A percentile compares a stretch with the other conserved stretches of the same genome.
These are phyloP conservation scores for Drosophila suzukii DNA, from an alignment of 1,140 invertebrate species.

Conservation along the genomic window DNA sequence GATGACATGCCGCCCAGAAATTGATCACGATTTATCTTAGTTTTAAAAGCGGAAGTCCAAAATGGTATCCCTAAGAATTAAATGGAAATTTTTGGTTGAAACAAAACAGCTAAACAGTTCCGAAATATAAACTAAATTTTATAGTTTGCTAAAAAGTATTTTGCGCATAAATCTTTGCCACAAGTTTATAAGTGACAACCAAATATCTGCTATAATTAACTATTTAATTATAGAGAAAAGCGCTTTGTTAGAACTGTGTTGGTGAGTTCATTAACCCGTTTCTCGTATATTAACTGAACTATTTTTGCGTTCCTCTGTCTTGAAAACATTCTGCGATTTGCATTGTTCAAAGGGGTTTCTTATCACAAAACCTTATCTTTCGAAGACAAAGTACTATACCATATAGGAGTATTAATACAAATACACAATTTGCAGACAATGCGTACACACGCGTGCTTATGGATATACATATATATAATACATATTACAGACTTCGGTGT, in stretches of 20 bases:
- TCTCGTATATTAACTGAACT: neutral
- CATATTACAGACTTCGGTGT: conserved; percentile 19
- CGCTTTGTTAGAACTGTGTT: neutral
- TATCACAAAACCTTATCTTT: conserved; percentile 12
- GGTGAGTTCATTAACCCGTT: conserved; percentile 58
- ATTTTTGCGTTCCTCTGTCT: neutral
- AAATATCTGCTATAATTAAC: conserved; percentile 23
- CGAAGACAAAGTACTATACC: neutral
- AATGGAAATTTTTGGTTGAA: neutral
- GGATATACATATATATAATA: conserved; percentile 1
- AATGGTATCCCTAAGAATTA: neutral
- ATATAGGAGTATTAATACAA: conserved; percentile 1
- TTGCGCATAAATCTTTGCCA: conserved; percentile 21
- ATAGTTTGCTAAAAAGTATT: conserved; percentile 5
- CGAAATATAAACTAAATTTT: neutral
- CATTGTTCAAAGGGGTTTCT: conserved; percentile 5
- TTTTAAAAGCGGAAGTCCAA: conserved; percentile 12
- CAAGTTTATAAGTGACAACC: conserved; percentile 38
- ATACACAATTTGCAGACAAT: conserved; percentile 9
- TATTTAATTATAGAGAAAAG: neutral
- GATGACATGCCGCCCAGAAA: conserved; percentile 2
- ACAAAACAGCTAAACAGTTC: neutral
- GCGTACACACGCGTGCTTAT: conserved; percentile 3
- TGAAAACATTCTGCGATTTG: conserved; percentile 2
- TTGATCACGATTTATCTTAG: conserved; percentile 4